These are phyloP conservation scores for Hemicentrotus pulcherrimus DNA, from an alignment of 35 echinoderm and acorn worm genomes.

Conservation along the genomic window DNA sequence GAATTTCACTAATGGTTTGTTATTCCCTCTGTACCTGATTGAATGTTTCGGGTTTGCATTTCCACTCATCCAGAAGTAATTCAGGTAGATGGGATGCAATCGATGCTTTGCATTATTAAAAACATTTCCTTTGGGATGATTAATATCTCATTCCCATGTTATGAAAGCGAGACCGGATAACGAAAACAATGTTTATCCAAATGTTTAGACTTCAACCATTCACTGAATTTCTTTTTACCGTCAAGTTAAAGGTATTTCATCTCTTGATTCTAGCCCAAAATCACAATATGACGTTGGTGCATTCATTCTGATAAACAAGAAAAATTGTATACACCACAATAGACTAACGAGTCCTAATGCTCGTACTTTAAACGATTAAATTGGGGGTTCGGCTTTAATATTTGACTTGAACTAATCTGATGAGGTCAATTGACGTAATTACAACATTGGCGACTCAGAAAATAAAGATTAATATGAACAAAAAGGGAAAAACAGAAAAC, in stretches of 20 bases:
- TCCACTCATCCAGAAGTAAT: background rate
- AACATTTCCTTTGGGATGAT: background rate
- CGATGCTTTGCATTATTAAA: background rate
- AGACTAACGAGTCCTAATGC: background rate
- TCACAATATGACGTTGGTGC: background rate
- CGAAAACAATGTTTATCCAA: background rate
- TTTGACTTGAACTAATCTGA: too few relatives aligned
- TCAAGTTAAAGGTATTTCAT: too few relatives aligned
- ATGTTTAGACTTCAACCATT: background rate
- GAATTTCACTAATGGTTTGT: constrained; percentile 2
- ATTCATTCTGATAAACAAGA: background rate
- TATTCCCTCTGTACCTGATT: background rate
- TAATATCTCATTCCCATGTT: background rate
- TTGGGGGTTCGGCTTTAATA: background rate
- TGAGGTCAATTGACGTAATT: too few relatives aligned
- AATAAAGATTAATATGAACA: too few relatives aligned
- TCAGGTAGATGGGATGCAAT: background rate
- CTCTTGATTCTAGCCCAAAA: background rate
- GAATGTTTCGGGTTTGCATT: background rate
- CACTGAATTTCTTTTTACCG: background rate
- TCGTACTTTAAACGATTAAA: background rate
- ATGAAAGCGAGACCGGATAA: background rate
- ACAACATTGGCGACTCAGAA: too few relatives aligned
- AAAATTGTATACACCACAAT: background rate
- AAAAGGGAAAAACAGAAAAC: too few relatives aligned